A percentile compares a stretch with the other conserved stretches of the same genome.
Conservation (phyloP, 2,113 vertebrate genomes). For the Phoxinus phoxinus region DNA sequence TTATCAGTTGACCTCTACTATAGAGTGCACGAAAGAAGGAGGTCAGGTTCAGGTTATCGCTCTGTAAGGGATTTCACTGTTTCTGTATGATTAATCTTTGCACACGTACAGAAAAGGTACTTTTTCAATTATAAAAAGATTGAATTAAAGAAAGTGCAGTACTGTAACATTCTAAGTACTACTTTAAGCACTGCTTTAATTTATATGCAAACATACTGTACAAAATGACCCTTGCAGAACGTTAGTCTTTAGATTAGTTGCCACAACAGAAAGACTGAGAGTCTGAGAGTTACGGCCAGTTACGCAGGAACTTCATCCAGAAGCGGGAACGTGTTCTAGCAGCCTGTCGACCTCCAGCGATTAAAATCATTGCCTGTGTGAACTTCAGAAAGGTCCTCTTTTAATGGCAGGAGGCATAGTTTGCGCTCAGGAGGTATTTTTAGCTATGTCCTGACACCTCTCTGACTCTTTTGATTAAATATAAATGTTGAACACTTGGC, state of each 20-base stretch:
- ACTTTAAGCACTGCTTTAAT: neutral
- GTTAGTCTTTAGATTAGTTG: neutral
- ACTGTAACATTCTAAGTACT: too few relatives aligned
- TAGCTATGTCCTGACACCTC: neutral
- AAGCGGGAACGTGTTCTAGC: neutral
- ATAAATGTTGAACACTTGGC: neutral
- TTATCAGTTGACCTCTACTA: too few relatives aligned
- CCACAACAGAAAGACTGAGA: neutral
- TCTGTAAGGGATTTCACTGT: too few relatives aligned
- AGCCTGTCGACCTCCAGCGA: neutral
- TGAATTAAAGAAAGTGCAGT: too few relatives aligned
- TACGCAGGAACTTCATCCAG: neutral
- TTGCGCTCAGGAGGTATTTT: neutral
- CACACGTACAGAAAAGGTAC: too few relatives aligned
- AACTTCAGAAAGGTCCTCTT: slow-evolving; percentile 11
- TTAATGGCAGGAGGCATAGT: slow-evolving; percentile 1
- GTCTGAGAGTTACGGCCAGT: neutral
- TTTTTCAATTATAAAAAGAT: too few relatives aligned
- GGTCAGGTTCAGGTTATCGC: too few relatives aligned
- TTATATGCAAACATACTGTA: neutral
- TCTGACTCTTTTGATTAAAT: slow-evolving; percentile 5
- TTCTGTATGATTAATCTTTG: too few relatives aligned
- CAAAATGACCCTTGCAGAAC: neutral
- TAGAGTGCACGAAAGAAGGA: too few relatives aligned
- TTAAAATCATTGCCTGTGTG: neutral